Evolutionary conservation across 2,113 vertebrate species (phyloP), one percentile per base, ranked within the genome.

Genomic region (Pedetes capensis): DNA sequence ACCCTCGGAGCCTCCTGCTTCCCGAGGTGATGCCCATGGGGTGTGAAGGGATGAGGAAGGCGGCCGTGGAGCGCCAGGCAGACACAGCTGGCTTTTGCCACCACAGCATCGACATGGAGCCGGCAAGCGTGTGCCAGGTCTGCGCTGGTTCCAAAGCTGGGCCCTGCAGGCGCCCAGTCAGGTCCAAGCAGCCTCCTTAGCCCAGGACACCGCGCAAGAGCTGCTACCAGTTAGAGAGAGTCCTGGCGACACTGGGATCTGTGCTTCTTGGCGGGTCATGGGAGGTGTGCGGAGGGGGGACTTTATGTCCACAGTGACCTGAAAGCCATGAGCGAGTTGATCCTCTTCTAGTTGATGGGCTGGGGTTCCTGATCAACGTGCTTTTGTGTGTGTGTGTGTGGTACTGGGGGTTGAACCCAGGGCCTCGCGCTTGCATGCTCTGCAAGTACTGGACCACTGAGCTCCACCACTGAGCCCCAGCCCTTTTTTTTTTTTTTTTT

Each of bases 251-350:
- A 10, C 20, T 27, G 37, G 42, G 42, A 16, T 5, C 85, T 12
- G 12, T 7, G 6, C 64, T 32, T 17, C 66, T 23, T 6, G 9
- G 55, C 8, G 1, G 16, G 6, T 2, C 0, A 2, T 0, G 0
- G 42, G 47, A 6, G 10, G 11, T 32, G 22, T 5, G 14, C 16
- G 1, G 0, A 29, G 7, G 8, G 6, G n/a, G 42, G 14, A 2
- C 47, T 23, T 17, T 9, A 1, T 23, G 29, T 12, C 0, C 3
- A 0, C 1, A 1, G 1, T 9, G 17, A 82, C 14, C 3, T 10
- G 6, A 34, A 34, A 72, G 47, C 79, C 32, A 13, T 5, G 8
- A 83, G 25, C 34, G 44, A 8, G n/a, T 6, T 17, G 13, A 1
- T 18, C 34, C 29, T 29, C 18, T 37, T 20, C 1, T 4, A 0